phyloP scores from a whole-genome alignment of 1,140 invertebrate species.

The Platyura marginata region DNA sequence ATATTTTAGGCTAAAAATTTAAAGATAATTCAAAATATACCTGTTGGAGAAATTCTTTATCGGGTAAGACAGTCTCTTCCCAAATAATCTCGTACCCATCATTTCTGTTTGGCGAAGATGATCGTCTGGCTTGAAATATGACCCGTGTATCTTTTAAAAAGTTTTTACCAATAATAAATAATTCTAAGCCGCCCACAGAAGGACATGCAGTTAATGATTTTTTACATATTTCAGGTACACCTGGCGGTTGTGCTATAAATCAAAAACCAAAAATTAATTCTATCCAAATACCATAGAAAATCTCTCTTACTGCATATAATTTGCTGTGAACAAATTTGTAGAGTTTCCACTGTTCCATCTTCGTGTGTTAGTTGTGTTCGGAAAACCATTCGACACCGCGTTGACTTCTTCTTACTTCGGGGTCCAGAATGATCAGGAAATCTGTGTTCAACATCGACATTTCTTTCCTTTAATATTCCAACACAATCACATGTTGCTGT shows the following conservation, averaged over 20 bases:
- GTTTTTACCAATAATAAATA: constrained; percentile 93
- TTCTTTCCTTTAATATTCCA: constrained; percentile 64
- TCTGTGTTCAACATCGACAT: constrained; percentile 89
- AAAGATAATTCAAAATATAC: constrained; percentile 27
- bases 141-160: constrained; percentile 88
- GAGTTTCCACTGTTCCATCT: constrained; percentile 55
- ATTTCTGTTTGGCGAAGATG: constrained; percentile 19
- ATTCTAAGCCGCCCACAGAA: constrained; percentile 65
- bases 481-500: constrained; percentile 73
- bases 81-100: constrained; percentile 32
- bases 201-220: constrained; percentile 68
- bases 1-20: constrained; percentile 4
- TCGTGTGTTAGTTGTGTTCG: constrained; percentile 56
- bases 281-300: background rate
- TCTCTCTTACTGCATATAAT: constrained; percentile 84
- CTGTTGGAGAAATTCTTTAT: constrained; percentile 71
- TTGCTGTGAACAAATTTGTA: constrained; percentile 84
- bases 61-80: constrained; percentile 58
- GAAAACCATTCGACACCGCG: constrained; percentile 87
- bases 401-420: constrained; percentile 84
- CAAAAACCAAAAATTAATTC: constrained; percentile 4
- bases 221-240: constrained; percentile 87
- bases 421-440: constrained; percentile 56
- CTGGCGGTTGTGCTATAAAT: constrained; percentile 76
- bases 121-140: constrained; percentile 52